Conservation (phyloP, 1,140 invertebrate genomes). For the Solenopsis invicta region DNA sequence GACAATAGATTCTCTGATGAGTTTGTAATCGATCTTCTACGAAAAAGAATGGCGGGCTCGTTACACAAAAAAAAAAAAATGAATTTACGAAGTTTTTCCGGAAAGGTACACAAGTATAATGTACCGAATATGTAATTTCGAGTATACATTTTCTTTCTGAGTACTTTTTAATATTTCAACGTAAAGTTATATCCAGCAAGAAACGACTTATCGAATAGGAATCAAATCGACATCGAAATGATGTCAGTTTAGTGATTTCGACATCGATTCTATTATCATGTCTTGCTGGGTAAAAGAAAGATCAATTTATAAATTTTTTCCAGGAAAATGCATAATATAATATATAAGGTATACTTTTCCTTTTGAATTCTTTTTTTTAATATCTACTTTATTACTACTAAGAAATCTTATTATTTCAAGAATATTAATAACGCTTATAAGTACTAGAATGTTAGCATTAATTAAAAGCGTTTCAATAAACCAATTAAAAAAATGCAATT, state of each 20-base stretch:
- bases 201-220: no score
- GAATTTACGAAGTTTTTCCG: not conserved
- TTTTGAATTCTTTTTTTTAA: not conserved
- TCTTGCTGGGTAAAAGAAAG: not conserved
- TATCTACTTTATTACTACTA: not conserved
- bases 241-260: no score
- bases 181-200: not conserved
- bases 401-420: not conserved
- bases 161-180: not conserved
- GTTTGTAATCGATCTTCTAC: not conserved
- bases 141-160: not conserved
- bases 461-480: not conserved
- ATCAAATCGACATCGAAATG: no score
- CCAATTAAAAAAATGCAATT: slow-evolving; percentile 9
- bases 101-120: not conserved
- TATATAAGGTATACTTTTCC: not conserved
- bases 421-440: not conserved
- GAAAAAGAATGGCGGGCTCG: not conserved
- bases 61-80: not conserved
- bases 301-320: not conserved
- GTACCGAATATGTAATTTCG: not conserved
- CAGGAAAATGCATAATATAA: not conserved
- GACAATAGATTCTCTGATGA: not conserved
- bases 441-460: not conserved
- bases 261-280: no score